Evolutionary conservation across 1,140 invertebrate species (phyloP).

Genomic region (Cryptotermes secundus): DNA sequence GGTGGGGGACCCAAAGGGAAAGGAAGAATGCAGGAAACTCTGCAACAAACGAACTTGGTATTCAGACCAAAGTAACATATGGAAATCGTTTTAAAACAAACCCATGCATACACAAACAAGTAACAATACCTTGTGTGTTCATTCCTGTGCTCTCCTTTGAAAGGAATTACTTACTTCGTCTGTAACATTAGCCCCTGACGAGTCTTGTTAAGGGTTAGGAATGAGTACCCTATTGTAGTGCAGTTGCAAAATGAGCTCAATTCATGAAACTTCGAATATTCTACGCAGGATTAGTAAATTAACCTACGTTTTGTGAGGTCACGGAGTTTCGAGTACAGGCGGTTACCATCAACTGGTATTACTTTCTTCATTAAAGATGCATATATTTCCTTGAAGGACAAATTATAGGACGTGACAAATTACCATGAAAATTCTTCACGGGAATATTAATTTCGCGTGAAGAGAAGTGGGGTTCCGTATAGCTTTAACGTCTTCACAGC

Average conservation of each 20-base stretch:
- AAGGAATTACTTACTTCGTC: not conserved
- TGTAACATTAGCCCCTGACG: not conserved
- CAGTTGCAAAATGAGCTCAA: not conserved
- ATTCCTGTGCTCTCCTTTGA: not conserved
- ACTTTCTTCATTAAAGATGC: not conserved
- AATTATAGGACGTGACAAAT: not conserved
- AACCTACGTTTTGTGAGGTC: not conserved
- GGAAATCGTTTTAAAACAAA: not conserved
- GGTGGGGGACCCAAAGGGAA: not conserved
- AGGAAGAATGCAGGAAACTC: not conserved
- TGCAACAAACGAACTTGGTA: not conserved
- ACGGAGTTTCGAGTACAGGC: not conserved
- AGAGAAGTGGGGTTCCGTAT: not conserved
- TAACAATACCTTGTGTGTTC: not conserved
- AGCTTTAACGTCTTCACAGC: not conserved
- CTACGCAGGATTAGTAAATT: not conserved
- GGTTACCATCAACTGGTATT: not conserved
- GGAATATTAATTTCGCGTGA: not conserved
- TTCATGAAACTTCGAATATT: constrained; percentile 14
- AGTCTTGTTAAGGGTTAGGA: not conserved
- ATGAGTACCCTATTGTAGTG: not conserved
- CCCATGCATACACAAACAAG: not conserved
- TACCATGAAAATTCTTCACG: not conserved
- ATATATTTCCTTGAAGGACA: not conserved
- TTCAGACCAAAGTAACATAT: constrained; percentile 8